Conservation (phyloP, 2,797 vertebrate species). For the Danio aesculapii region DNA sequence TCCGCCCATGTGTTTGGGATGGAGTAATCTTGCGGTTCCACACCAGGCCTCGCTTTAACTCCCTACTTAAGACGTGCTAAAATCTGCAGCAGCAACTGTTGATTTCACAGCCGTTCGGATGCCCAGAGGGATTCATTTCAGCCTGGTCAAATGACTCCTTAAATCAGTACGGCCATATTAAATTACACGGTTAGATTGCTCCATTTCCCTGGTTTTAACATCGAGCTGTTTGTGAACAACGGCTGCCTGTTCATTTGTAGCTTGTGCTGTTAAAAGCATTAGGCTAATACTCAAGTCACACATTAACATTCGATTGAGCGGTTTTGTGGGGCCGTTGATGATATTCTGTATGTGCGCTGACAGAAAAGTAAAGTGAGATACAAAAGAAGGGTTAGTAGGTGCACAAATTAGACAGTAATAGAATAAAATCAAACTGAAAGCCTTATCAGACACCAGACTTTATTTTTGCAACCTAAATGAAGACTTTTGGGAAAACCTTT, state of each 20-base stretch:
- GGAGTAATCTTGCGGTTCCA: constrained; percentile 28
- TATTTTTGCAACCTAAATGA: too few species aligned
- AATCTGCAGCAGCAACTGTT: constrained; percentile 68
- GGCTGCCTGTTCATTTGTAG: constrained; percentile 60
- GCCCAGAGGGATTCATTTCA: constrained; percentile 65
- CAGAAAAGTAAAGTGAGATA: background rate
- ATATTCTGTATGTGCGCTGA: background rate
- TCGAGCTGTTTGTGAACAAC: constrained; percentile 68
- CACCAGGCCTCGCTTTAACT: constrained; percentile 39
- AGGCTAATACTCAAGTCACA: constrained; percentile 64
- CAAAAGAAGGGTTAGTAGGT: constrained; percentile 7
- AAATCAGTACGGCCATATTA: constrained; percentile 71
- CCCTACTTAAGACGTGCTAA: constrained; percentile 53
- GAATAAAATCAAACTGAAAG: too few species aligned
- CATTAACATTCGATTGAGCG: constrained; percentile 63
- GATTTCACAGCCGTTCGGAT: constrained; percentile 66
- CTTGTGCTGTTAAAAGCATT: constrained; percentile 67
- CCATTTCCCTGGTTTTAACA: constrained; percentile 69
- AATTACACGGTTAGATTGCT: constrained; percentile 66
- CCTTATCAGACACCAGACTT: too few species aligned
- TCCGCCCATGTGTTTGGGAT: constrained; percentile 28
- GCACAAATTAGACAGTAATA: constrained; percentile 1
- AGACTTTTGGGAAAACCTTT: too few species aligned
- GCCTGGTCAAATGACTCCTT: constrained; percentile 71
- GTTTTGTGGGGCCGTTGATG: constrained; percentile 44